Evolutionary conservation across 2,113 vertebrate genomes (phyloP), one percentile per base, ranked within the genome.

Genomic region (Syrmaticus mikado): DNA sequence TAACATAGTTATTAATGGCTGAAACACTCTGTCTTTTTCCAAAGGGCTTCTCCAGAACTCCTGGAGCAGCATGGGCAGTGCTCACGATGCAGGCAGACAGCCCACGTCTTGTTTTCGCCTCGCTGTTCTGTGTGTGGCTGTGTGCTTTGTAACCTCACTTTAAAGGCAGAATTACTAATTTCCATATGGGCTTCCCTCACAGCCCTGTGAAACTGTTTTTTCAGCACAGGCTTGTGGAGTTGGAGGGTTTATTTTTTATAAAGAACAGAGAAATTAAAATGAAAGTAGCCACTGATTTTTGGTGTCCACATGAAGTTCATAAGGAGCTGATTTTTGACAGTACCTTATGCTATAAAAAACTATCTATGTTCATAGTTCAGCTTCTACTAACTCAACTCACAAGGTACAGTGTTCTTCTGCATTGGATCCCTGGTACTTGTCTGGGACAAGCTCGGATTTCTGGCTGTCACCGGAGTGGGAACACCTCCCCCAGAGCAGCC

Each of bases 121-220:
- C 40, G 6, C 81, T 85, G 43, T 93, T 93, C 94, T 92, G 89
- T 96, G 92, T 94, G 96, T 93, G 90, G 83, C 81, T 92, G 73
- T 71, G 15, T 79, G 80, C 81, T 85, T 92, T 90, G 52, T 70
- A 76, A 90, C n/a, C 36, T 74, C 86, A n/a, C 52, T 92, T 48
- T 82, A 87, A 78, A 93, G 84, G 48, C 86, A 87, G 74, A 75
- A 70, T 84, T 90, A 48, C 74, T 87, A 25, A 80, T 82, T 96
- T 90, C 95, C 91, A 92, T 96, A 87, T 91, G 91, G 89, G 45
- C 48, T 95, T 84, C 86, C 74, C 58, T 92, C n/a, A 1, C 30
- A 82, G 53, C 22, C 72, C 70, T 71, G 14, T 40, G 48, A 62
- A 53, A 15, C 58, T 84, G 17, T 64, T 84, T 87, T 84, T 82